phyloP scores from a whole-genome alignment of 2,888 invertebrate genomes.

The Mesoligia furuncula region DNA sequence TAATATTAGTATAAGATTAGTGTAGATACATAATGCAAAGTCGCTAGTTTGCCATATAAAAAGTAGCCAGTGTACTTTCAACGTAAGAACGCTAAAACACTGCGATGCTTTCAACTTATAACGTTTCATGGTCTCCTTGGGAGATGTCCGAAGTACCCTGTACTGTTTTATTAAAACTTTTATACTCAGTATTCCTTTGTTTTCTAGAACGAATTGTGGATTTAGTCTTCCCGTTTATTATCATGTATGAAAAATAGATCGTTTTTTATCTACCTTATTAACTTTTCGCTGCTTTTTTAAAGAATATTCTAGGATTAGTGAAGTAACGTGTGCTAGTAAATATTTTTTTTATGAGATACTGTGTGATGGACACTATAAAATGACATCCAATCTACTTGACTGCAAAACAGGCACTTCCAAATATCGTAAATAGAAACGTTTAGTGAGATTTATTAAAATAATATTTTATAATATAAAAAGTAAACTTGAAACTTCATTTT shows the following conservation, averaged over 20 bases:
- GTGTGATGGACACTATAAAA: slow-evolving; percentile 11
- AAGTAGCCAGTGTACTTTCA: slow-evolving; percentile 17
- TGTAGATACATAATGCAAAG: too few relatives aligned
- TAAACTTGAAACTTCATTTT: background rate
- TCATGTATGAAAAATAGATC: slow-evolving; percentile 14
- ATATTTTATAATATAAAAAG: background rate
- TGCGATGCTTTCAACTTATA: slow-evolving; percentile 69
- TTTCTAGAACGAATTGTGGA: slow-evolving; percentile 54
- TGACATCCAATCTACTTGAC: background rate
- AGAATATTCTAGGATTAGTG: background rate
- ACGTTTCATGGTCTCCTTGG: slow-evolving; percentile 69
- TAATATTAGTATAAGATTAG: too few relatives aligned
- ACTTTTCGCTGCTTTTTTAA: slow-evolving; percentile 3
- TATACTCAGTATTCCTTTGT: slow-evolving; percentile 51
- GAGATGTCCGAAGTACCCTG: slow-evolving; percentile 60
- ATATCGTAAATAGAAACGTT: slow-evolving; percentile 9
- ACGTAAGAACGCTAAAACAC: slow-evolving; percentile 56
- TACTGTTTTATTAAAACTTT: slow-evolving; percentile 73
- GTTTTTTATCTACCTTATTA: slow-evolving; percentile 20
- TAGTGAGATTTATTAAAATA: background rate
- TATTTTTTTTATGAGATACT: background rate
- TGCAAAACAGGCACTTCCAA: background rate
- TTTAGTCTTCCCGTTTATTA: slow-evolving; percentile 43
- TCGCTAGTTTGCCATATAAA: background rate
- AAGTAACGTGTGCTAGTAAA: background rate